Conservation (phyloP, 2,113 vertebrate genomes). For the Platycercus adscitus region DNA sequence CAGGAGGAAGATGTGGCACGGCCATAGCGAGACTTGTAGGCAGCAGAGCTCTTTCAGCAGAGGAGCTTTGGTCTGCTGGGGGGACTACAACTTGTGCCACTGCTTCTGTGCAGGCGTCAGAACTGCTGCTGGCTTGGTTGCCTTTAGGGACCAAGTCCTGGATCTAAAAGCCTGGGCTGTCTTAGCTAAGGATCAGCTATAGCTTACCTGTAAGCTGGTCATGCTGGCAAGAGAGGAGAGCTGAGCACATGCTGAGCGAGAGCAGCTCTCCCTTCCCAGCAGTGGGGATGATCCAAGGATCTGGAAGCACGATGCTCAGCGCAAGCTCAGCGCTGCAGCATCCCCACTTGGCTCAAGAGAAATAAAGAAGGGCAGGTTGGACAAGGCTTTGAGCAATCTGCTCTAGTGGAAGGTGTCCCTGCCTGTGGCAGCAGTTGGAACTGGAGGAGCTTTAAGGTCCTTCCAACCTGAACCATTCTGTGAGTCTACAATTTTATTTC, state of each 20-base stretch:
- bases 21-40: not conserved
- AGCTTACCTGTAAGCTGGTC: not conserved
- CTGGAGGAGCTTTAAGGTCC: not conserved
- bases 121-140: not conserved
- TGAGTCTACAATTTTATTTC: not conserved
- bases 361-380: not conserved
- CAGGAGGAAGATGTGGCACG: not conserved
- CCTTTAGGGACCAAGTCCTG: not conserved
- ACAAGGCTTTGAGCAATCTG: not conserved
- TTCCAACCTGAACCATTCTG: not conserved
- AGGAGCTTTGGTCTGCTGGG: not conserved
- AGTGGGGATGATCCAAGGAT: not conserved
- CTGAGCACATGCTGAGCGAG: accelerated
- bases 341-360: not conserved
- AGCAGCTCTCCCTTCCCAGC: not conserved
- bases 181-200: not conserved
- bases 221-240: not conserved
- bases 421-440: not conserved
- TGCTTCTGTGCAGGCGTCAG: not conserved
- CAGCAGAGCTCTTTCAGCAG: not conserved
- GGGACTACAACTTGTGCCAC: not conserved
- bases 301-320: accelerated
- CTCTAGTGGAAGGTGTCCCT: not conserved
- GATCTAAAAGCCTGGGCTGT: not conserved
- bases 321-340: not conserved